Base-by-base conservation (phyloP, 2,113 vertebrate species). In the Pitta sordida region DNA sequence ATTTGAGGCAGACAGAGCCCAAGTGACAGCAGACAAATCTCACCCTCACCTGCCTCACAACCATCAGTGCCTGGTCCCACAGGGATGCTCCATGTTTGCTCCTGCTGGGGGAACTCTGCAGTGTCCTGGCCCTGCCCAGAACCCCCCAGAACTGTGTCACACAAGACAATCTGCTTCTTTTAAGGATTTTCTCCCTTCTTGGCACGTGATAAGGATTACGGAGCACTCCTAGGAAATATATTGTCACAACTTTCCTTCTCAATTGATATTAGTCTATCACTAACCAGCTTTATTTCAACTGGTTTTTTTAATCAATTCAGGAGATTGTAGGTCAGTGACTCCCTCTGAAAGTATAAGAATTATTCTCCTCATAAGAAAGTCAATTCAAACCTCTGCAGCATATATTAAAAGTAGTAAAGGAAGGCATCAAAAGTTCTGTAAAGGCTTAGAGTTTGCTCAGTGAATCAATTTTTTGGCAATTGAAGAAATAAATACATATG, bases 391-490 rank as follows among this genome's bases (percentile, higher is more conserved):
- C 67, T 76, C 78, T n/a, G 67, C 81, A 93, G 75, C 51, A 36
- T 43, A 69, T 71, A 92, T 94, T 85, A 84, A 88, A 94, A 80
- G 32, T 18, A 88, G 85, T 44, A 90, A 91, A 85, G 34, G 62
- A 91, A 94, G 41, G 85, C 63, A 93, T 58, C 67, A 49, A 30
- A 88, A 77, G 70, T 41, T 83, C 67, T 88, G 51, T 19, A 73
- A 91, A 94, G 46, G 51, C 68, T 75, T 46, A 43, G 37, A 65
- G 20, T 83, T 95, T 26, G 10, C 32, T 85, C 82, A 58, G 34
- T 37, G 29, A 87, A 88, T 64, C 64, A 48, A 46, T 73, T 92
- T 94, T n/a, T 90, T 92, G 84, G 93, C 91, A 91, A 87, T 2
- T 73, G 75, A 41, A 86, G 93, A 95, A 83, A 83, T 75, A 86